Evolutionary conservation across 2,888 invertebrate species (phyloP), one percentile per base, ranked within the genome.

Genomic region (Epinotia bilunana): DNA sequence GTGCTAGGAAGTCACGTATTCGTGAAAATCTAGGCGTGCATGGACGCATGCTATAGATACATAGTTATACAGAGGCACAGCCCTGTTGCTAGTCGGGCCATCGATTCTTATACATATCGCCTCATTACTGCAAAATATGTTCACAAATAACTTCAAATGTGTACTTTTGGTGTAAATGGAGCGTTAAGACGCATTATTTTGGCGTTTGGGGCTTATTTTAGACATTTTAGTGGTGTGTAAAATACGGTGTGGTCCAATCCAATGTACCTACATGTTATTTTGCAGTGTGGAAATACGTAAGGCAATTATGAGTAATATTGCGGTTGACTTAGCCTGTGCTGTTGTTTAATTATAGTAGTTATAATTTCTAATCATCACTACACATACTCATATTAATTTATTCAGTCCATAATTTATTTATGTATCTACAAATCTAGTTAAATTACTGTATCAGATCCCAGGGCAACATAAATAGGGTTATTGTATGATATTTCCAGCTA

Each of bases 1-100:
- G 43, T 49, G 61, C 61, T 72, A 75, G 67, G 67, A 75, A 57
- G 57, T 69, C 63, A 69, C 39, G 58, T 62, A 72, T 64, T 73
- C 43, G 60, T 76, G 62, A 67, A 75, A 78, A 81, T 81, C 80
- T 77, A 74, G 78, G 84, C 82, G 83, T 79, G 79, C 83, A 84
- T 77, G 60, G 65, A 70, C 39, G 46, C 33, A 49, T 73, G 49
- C 53, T 72, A 75, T 73, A 60, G 43, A 61, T 76, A 73, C 65
- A 46, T 72, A 71, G 55, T 72, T 78, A 78, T 80, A 79, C 68
- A 69, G 80, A 83, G 91, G 86, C 88, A 87, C 90, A 87, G 91
- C 91, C 91, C 91, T 91, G 90, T 91, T 90, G 88, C 91, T 89
- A 90, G 82, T 83, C 80, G 84, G 82, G 86, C 83, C 90, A 92